Percentiles rank a stretch among this genome's conserved stretches.
phyloP scores from a whole-genome alignment of 1,140 invertebrate genomes.

The Leptinotarsa undecemlineata region DNA sequence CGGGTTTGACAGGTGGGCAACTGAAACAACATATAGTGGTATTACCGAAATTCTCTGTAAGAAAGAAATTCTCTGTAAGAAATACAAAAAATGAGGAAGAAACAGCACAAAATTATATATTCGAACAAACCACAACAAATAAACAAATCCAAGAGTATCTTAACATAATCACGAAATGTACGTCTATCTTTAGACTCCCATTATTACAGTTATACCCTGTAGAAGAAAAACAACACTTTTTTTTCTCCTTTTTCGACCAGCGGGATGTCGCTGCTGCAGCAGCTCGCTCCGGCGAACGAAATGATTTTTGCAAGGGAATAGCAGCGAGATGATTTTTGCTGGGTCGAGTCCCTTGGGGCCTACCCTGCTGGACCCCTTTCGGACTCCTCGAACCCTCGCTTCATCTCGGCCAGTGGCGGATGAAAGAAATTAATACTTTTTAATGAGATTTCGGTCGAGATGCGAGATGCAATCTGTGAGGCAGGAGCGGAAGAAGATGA shows the following conservation, averaged over 20 bases:
- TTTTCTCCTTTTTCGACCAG: constrained; percentile 25
- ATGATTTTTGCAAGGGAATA: constrained; percentile 47
- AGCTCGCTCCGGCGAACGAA: constrained; percentile 32
- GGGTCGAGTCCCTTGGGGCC: constrained; percentile 48
- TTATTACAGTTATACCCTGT: not conserved
- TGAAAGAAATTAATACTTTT: constrained; percentile 26
- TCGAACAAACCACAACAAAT: too few species aligned
- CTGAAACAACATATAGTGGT: too few species aligned
- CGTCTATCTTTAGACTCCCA: too few species aligned
- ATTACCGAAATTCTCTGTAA: too few species aligned
- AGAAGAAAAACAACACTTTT: constrained; percentile 17
- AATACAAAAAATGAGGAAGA: too few species aligned
- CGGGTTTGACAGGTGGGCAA: too few species aligned
- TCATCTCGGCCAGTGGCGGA: constrained; percentile 15
- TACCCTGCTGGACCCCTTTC: constrained; percentile 36
- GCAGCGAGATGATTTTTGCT: constrained; percentile 54
- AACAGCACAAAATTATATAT: too few species aligned
- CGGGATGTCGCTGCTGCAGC: constrained; percentile 11
- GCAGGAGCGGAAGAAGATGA: not conserved
- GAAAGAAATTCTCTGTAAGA: too few species aligned
- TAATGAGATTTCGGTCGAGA: constrained; percentile 31
- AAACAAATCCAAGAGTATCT: too few species aligned
- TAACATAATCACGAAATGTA: too few species aligned
- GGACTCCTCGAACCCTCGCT: constrained; percentile 27
- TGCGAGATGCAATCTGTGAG: not conserved